A percentile compares a stretch with the other conserved stretches of the same genome.
These are phyloP conservation scores for Aphidius gifuensis DNA, from an alignment of 1,140 invertebrate genomes.

Conservation along the genomic window DNA sequence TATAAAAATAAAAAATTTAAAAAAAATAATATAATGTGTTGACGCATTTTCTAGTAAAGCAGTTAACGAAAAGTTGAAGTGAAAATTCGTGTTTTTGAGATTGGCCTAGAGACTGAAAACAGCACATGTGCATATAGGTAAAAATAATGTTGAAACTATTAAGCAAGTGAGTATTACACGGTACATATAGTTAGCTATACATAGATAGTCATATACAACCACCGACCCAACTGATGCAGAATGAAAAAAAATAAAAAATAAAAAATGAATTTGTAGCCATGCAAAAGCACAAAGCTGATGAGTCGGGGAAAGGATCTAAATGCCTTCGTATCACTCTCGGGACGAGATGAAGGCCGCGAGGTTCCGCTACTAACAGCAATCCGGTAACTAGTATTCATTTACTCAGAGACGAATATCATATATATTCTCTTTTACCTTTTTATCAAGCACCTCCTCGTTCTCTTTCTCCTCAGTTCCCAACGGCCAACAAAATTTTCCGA, in stretches of 20 bases:
- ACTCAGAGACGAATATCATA: slow-evolving; percentile 19
- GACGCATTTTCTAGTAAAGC: slow-evolving; percentile 4
- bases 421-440: neutral
- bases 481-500: slow-evolving; percentile 45
- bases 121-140: neutral
- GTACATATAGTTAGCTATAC: neutral
- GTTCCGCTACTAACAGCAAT: slow-evolving; percentile 26
- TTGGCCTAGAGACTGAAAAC: slow-evolving; percentile 22
- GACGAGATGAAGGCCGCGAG: neutral
- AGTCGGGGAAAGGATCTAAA: slow-evolving; percentile 52
- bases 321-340: slow-evolving; percentile 32
- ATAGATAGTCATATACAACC: slow-evolving; percentile 21
- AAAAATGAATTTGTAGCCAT: slow-evolving; percentile 1
- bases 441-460: neutral
- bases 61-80: slow-evolving; percentile 53
- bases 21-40: neutral
- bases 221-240: slow-evolving; percentile 23
- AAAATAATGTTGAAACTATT: neutral
- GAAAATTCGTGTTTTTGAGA: slow-evolving; percentile 55
- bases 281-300: slow-evolving; percentile 53
- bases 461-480: slow-evolving; percentile 5
- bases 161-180: slow-evolving; percentile 13
- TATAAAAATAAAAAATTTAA: slow-evolving; percentile 1
- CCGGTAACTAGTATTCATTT: slow-evolving; percentile 41
- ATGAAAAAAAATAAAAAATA: too few relatives aligned